Base-by-base conservation (phyloP, 2,113 vertebrate species). In the Sorex fumeus region DNA sequence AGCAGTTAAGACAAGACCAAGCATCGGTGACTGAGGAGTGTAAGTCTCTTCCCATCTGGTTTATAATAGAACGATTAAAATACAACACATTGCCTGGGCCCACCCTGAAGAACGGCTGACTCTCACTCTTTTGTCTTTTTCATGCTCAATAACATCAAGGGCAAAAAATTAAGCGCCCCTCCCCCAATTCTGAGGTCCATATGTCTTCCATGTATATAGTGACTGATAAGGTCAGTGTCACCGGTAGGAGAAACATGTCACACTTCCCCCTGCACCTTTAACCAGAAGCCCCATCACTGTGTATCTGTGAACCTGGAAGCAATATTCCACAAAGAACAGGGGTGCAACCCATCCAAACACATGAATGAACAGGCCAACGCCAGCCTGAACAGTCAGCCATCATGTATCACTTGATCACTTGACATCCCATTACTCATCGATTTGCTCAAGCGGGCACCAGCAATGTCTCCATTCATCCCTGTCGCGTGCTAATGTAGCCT, bases 81-180 rank as follows among this genome's bases (percentile, higher is more conserved):
- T 76, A 93, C 40, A 95, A 50, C 16, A 32, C 19, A 83, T 36
- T 62, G 10, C n/a, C 23, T 16, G 77, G 30, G 74, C 32, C 1
- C 94, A 88, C 83, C 16, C 19, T 89, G 28, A 69, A 70, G 27
- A 45, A 45, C 32, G 3, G 11, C 10, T 66, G 8, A 18, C 2
- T 57, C 74, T 76, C 43, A 34, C 62, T 32, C 72, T 93, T 60
- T 45, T 74, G 27, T 19, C 16, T 40, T 64, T 88, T 79, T 50
- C 60, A 25, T 91, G 90, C 10, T 23, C 3, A 93, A 66, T 18
- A 95, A 40, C 6, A 62, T 92, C 27, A 77, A 70, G n/a, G 36
- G 0, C 75, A 9, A 60, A 79, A 90, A 71, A 30, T 7, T 7
- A 90, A 75, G 7, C 1, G 77, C 8, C 8, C 18, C 18, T 21